Conservation (phyloP, 2,113 vertebrate species). For the Nyctibius bracteatus region DNA sequence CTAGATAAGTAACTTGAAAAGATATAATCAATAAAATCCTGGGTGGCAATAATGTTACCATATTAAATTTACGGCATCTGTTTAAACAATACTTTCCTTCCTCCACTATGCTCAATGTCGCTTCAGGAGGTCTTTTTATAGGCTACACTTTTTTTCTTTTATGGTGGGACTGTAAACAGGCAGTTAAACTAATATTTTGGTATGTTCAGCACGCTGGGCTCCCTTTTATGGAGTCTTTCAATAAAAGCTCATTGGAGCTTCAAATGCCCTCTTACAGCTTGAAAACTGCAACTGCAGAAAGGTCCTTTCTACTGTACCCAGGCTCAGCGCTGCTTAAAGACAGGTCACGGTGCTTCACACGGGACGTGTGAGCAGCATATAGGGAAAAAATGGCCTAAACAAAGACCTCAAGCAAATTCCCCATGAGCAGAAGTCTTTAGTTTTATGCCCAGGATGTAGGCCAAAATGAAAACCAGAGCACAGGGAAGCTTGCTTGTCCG, state of each 20-base stretch:
- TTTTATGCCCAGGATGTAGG: background rate
- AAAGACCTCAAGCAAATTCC: background rate
- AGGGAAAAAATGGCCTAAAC: background rate
- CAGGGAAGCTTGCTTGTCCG: background rate
- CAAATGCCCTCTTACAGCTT: background rate
- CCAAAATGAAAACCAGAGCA: background rate
- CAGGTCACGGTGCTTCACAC: no score
- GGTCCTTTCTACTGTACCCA: background rate
- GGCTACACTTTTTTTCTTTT: conserved; percentile 53
- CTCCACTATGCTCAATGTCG: conserved; percentile 37
- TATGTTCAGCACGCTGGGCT: conserved; percentile 28
- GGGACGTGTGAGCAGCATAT: background rate
- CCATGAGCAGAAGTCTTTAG: rapidly evolving
- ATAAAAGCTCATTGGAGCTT: conserved; percentile 41
- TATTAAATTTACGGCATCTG: conserved; percentile 58
- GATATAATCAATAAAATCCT: conserved; percentile 54
- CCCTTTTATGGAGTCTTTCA: conserved; percentile 43
- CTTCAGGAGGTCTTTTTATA: conserved; percentile 66
- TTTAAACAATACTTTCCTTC: conserved; percentile 57
- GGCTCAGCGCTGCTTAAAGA: background rate
- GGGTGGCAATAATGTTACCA: conserved; percentile 42
- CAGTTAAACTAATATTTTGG: conserved; percentile 57
- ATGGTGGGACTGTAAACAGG: conserved; percentile 50
- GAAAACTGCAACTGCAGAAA: background rate
- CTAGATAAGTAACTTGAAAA: conserved; percentile 49